Base-by-base conservation (phyloP, 2,113 vertebrate species). In the Nematolebias whitei region DNA sequence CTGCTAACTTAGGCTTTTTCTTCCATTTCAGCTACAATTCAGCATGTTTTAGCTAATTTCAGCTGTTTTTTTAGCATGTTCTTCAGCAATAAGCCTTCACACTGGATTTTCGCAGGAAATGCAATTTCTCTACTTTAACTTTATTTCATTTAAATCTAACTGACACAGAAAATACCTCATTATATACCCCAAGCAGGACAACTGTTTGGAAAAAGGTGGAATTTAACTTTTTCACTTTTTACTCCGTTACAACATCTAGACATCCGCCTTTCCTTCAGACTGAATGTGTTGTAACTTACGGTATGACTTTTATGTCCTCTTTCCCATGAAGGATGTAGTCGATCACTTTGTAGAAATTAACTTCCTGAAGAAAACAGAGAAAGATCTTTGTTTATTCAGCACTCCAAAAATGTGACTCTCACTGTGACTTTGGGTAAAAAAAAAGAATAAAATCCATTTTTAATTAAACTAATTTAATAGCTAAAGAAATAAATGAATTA, bases 301-400 rank as follows among this genome's bases (percentile, higher is more conserved):
- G 89, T 62, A 94, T 92, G 74, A 94, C 93, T 92, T 93, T 94
- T 75, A 94, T 94, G 72, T 93, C 93, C 58, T 94, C 93, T 76
- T 94, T 94, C 41, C 93, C 93, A 15, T 94, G 93, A 1, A 94
- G 86, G 66, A 94, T 93, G 76, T 94, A 94, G 80, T 94, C 92
- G 24, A 94, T 93, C 75, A 91, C 55, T 80, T 94, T 93, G 89
- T 93, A 94, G 82, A 94, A 94, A 63, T 79, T 81, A 1, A 93
- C 70, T 92, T 93, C 92, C 93, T 93, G 58, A 14, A 65, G 48
- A 67, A 74, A 24, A 60, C 3, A 48, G 19, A 38, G 13, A 6
- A 38, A 53, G 9, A 53, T 18, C 4, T 12, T 53, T 8, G 38
- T 53, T 35, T 14, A n/a, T n/a, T 19, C 32, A 8, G 19, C 7